Evolutionary conservation across 2,113 vertebrate species (phyloP).

Genomic region (Clinocottus analis): DNA sequence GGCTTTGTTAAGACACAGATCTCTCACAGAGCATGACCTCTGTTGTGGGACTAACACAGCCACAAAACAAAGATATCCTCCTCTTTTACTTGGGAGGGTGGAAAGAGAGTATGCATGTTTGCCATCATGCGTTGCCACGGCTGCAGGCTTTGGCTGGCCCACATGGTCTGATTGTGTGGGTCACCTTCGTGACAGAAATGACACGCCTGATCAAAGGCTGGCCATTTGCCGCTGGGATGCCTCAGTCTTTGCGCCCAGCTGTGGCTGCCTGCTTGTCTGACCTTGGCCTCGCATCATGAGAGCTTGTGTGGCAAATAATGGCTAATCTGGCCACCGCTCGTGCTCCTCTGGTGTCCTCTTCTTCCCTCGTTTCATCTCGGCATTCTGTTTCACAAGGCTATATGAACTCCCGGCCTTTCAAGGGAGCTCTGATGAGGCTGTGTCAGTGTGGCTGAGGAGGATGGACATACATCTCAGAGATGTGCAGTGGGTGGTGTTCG

Average conservation of each 20-base stretch:
- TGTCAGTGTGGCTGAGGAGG: neutral
- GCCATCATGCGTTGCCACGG: conserved; percentile 19
- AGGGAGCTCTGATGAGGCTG: conserved; percentile 35
- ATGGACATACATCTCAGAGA: conserved; percentile 36
- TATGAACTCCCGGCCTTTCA: conserved; percentile 28
- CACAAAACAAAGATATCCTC: conserved; percentile 45
- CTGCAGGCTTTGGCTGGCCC: conserved; percentile 37
- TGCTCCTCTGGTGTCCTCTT: conserved; percentile 64
- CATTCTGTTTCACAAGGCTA: conserved; percentile 42
- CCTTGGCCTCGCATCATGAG: conserved; percentile 68
- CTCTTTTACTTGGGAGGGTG: conserved; percentile 30
- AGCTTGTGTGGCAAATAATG: conserved; percentile 72
- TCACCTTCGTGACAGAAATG: conserved; percentile 77
- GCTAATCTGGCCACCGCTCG: conserved; percentile 60
- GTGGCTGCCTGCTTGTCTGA: conserved; percentile 64
- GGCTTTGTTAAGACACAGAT: conserved; percentile 19
- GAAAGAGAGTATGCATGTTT: conserved; percentile 16
- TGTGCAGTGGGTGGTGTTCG: neutral
- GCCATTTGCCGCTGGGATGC: conserved; percentile 70
- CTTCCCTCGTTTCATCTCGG: conserved; percentile 65
- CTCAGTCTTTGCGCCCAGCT: conserved; percentile 68
- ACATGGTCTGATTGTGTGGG: conserved; percentile 57
- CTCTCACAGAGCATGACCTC: conserved; percentile 49
- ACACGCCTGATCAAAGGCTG: conserved; percentile 80
- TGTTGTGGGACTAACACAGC: conserved; percentile 38